Evolutionary conservation across 2,113 vertebrate genomes (phyloP).

Genomic region (Syrmaticus mikado): DNA sequence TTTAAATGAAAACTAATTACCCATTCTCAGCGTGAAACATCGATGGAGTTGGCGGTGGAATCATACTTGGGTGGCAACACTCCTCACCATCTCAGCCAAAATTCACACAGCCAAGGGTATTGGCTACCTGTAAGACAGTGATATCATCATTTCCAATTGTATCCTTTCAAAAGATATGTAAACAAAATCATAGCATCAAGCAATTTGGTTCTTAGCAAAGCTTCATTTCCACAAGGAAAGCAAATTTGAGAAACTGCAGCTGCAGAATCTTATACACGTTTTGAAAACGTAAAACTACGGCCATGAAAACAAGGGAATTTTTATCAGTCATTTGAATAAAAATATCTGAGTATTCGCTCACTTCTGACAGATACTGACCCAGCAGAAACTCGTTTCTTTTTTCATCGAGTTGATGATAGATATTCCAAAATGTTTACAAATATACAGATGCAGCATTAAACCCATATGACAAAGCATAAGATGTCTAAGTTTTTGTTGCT

Average conservation of each 20-base stretch:
- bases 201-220: neutral
- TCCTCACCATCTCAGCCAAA: conserved; percentile 41
- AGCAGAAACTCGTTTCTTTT: neutral
- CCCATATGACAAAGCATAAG: neutral
- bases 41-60: conserved; percentile 23
- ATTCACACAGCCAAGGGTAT: conserved; percentile 42
- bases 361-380: neutral
- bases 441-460: neutral
- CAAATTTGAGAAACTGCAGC: neutral
- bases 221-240: neutral
- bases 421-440: neutral
- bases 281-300: neutral
- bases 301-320: neutral
- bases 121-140: conserved; percentile 67
- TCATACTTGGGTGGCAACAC: conserved; percentile 27
- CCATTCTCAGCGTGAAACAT: conserved; percentile 54
- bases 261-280: neutral
- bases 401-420: neutral
- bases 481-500: neutral
- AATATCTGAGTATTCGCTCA: neutral
- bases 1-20: conserved; percentile 58
- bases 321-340: neutral
- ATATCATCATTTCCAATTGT: conserved; percentile 58
- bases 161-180: conserved; percentile 9
- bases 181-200: conserved; percentile 24